These are phyloP conservation scores for Scolopax bukidnonensis DNA, from an alignment of 2,797 vertebrate genomes.

Conservation along the genomic window DNA sequence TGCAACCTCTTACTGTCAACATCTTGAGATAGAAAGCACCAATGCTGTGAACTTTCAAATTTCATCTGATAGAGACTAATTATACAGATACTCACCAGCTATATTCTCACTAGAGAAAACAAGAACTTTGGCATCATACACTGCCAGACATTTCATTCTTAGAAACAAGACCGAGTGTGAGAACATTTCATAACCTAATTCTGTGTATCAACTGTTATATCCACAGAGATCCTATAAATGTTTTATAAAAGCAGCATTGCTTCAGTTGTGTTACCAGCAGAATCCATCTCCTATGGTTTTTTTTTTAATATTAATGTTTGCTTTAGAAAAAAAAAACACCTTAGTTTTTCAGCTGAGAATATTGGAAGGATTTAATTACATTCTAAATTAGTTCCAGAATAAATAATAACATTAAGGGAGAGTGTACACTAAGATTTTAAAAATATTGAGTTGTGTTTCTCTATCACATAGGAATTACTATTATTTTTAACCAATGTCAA, in stretches of 20 bases:
- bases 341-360: not conserved
- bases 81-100: not conserved
- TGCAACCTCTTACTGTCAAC: not conserved
- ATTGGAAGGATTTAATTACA: not conserved
- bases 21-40: not conserved
- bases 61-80: not conserved
- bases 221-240: not conserved
- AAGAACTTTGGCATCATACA: not conserved
- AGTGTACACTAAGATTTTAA: not conserved
- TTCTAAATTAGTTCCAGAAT: not conserved
- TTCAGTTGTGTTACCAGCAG: not conserved
- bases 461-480: not conserved
- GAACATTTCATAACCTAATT: not conserved
- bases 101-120: not conserved
- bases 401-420: not conserved
- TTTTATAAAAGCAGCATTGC: not conserved
- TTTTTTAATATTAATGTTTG: not conserved
- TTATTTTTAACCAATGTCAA: not conserved
- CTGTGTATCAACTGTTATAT: not conserved
- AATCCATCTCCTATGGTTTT: not conserved
- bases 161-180: not conserved
- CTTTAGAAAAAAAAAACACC: rapidly evolving
- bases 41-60: not conserved
- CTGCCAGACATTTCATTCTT: not conserved
- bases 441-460: not conserved